phyloP scores from a whole-genome alignment of 1,140 invertebrate species.

The Mesaphorura yosii region DNA sequence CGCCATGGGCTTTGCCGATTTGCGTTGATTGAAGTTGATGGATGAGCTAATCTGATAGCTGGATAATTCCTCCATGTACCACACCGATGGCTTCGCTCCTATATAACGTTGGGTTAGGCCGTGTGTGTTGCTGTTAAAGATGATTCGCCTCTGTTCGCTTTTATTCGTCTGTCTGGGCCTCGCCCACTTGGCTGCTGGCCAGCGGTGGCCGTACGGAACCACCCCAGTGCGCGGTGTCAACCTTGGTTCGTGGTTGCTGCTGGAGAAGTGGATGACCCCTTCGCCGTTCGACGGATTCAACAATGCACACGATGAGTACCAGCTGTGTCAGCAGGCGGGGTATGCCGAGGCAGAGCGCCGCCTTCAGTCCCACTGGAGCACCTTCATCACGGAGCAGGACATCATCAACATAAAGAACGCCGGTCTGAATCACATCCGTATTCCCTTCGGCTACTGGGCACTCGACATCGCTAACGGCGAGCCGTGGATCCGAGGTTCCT shows the following conservation, averaged over 20 bases:
- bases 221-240: constrained; percentile 24
- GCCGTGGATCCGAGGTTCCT: constrained; percentile 22
- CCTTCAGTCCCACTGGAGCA: constrained; percentile 22
- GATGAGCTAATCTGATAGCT: no score
- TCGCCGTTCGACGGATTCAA: constrained; percentile 5
- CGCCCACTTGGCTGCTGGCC: no score
- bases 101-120: no score
- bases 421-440: constrained; percentile 26
- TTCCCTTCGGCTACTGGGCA: constrained; percentile 29
- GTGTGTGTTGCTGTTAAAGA: no score
- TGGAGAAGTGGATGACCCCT: constrained; percentile 29
- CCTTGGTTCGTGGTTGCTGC: constrained; percentile 24
- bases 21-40: no score
- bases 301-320: constrained; percentile 21
- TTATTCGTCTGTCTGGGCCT: no score
- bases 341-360: constrained; percentile 13
- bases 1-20: no score
- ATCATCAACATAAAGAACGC: constrained; percentile 16
- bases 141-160: no score
- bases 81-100: no score
- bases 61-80: no score
- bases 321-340: constrained; percentile 13
- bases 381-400: constrained; percentile 23
- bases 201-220: no score
- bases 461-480: constrained; percentile 19